Base-by-base conservation (phyloP, 2,113 vertebrate genomes). In the Limanda limanda region DNA sequence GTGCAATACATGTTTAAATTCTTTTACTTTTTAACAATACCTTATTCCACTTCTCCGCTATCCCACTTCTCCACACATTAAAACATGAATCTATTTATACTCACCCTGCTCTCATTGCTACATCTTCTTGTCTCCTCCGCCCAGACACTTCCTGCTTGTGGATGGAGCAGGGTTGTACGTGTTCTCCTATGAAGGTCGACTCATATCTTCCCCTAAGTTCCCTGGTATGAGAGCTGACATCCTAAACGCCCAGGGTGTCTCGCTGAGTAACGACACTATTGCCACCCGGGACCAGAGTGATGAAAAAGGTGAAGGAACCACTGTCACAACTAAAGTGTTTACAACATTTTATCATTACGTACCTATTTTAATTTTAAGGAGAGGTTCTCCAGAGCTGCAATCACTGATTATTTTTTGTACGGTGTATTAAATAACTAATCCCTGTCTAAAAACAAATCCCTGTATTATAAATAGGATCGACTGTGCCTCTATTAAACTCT, bases 171-270 rank as follows among this genome's bases (percentile, higher is more conserved):
- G 96, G 6, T 90, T 99, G 80, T 97, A 96, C 86, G 92, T 95
- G 74, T 97, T 97, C 91, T 98, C 97, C 10, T 99, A 99, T 68
- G 98, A 99, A 75, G 97, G 97, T 4, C 95, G 96, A 72, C 92
- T 98, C 45, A 94, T 97, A 88, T 99, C 96, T 21, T 94, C 96
- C 79, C 97, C 97, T 10, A 98, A 96, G 91, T 96, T 97, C 72
- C 95, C 95, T 11, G 96, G 97, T 67, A 94, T 98, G 95, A 97
- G 97, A 91, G 95, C 96, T 42, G 97, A 97, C 81, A 91, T 95
- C 91, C 89, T 99, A 57, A 99, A 96, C 81, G 84, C 95, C 60
- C 97, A 96, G 89, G 94, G 94, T 1, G 91, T 97, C 64, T 97
- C 98, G 8, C 91, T 99, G 65, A 98, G 98, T 87, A 97, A 95